phyloP scores from a whole-genome alignment of 2,888 invertebrate species.

The Conomelus anceps region DNA sequence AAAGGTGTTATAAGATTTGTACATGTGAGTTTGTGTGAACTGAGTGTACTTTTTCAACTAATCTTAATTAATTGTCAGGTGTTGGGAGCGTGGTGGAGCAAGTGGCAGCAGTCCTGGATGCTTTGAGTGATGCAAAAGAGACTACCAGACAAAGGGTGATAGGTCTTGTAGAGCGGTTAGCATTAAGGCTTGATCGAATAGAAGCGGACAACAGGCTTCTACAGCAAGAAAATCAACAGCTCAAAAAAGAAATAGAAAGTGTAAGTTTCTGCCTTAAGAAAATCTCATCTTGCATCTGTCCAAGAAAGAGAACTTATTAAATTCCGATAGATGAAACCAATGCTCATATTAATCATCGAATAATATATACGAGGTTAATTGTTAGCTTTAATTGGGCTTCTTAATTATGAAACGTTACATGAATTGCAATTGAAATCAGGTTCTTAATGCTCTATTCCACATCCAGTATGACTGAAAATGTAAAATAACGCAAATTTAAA shows the following conservation, averaged over 20 bases:
- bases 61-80: not conserved
- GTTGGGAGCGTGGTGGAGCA: constrained; percentile 37
- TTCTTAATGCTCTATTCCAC: too few relatives aligned
- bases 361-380: too few relatives aligned
- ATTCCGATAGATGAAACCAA: not conserved
- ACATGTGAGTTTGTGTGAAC: not conserved
- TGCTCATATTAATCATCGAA: not conserved
- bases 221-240: constrained; percentile 30
- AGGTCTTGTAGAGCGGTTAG: constrained; percentile 36
- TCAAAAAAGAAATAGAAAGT: constrained; percentile 29
- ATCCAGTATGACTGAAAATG: too few relatives aligned
- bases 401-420: too few relatives aligned
- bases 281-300: too few relatives aligned
- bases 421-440: too few relatives aligned
- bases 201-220: constrained; percentile 33
- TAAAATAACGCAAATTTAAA: too few relatives aligned
- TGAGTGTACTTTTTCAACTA: not conserved
- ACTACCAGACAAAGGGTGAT: constrained; percentile 37
- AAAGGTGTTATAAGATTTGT: too few relatives aligned
- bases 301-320: not conserved
- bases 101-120: constrained; percentile 38
- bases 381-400: too few relatives aligned
- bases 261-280: too few relatives aligned
- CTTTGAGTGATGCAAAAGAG: constrained; percentile 37
- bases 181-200: constrained; percentile 33